Evolutionary conservation across 2,113 vertebrate genomes (phyloP).

Genomic region (Ptilonorhynchus violaceus): DNA sequence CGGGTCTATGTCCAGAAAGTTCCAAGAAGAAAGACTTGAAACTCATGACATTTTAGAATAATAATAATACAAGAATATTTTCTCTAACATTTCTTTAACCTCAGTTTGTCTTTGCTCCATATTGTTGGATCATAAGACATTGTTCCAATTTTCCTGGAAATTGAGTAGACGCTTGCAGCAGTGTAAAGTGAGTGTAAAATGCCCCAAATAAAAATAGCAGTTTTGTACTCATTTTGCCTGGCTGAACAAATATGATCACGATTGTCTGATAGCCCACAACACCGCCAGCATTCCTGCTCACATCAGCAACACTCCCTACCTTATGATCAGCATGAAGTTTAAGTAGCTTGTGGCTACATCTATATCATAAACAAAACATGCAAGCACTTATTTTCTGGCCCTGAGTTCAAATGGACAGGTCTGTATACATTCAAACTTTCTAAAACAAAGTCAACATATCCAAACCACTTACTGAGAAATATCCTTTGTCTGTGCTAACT

Average conservation of each 20-base stretch:
- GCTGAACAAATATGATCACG: background rate
- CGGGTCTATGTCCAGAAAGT: background rate
- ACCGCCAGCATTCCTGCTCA: background rate
- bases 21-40: background rate
- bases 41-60: background rate
- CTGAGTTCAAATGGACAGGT: background rate
- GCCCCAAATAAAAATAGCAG: background rate
- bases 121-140: background rate
- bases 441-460: background rate
- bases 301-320: background rate
- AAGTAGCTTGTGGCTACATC: background rate
- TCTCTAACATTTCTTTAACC: background rate
- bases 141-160: background rate
- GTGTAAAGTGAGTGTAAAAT: slow-evolving; percentile 8
- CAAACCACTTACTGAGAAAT: background rate
- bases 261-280: background rate
- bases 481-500: background rate
- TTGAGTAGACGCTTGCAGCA: background rate
- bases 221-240: slow-evolving; percentile 2
- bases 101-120: background rate
- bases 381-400: background rate
- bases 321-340: background rate
- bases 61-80: background rate
- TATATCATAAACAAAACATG: background rate
- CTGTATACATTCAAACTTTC: background rate